These are phyloP conservation scores for Zele albiditarsus DNA, from an alignment of 2,888 invertebrate species.

Conservation along the genomic window DNA sequence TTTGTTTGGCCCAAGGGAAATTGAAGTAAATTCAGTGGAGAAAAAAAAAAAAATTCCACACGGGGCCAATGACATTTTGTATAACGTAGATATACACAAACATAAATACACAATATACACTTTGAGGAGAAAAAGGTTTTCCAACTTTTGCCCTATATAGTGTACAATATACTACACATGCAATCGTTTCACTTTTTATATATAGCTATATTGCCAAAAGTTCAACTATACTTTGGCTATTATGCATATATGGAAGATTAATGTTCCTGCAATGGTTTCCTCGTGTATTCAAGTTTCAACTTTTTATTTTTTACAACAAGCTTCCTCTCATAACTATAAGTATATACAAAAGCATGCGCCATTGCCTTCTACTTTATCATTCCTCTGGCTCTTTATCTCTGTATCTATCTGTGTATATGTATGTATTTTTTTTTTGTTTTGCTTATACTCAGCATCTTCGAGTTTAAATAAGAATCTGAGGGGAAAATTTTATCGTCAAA, in stretches of 20 bases:
- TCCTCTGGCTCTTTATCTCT: neutral
- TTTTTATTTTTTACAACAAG: neutral
- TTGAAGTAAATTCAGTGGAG: conserved; percentile 9
- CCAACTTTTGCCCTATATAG: neutral
- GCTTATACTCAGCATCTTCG: conserved; percentile 18
- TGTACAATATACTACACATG: neutral
- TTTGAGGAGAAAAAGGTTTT: neutral
- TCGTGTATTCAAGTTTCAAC: neutral
- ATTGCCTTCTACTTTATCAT: neutral
- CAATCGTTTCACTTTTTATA: neutral
- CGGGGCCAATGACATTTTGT: conserved; percentile 6
- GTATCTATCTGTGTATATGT: neutral
- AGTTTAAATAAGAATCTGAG: conserved; percentile 29
- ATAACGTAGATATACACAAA: conserved; percentile 1
- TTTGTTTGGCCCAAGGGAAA: conserved; percentile 24
- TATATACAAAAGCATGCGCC: neutral
- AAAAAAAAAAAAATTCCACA: conserved; percentile 5
- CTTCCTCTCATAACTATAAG: conserved; percentile 3
- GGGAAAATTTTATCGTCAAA: conserved; percentile 64
- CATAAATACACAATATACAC: neutral
- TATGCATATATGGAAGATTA: neutral
- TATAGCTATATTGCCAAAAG: neutral
- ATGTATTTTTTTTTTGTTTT: conserved; percentile 17
- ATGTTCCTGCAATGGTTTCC: neutral
- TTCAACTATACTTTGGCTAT: neutral